phyloP scores from a whole-genome alignment of 2,888 invertebrate genomes.

The Apoda limacodes region DNA sequence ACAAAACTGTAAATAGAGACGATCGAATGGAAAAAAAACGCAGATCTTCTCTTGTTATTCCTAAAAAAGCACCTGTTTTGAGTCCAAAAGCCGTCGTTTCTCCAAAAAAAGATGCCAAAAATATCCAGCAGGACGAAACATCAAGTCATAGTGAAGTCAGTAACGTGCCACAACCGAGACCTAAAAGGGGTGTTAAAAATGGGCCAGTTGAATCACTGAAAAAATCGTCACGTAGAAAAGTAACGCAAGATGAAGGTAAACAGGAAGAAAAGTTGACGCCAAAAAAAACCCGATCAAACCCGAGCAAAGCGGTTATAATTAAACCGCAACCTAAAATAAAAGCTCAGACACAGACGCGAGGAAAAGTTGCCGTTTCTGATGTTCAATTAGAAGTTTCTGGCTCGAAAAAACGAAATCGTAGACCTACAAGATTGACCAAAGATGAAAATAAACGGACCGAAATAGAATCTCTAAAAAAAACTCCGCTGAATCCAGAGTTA shows the following conservation, averaged over 20 bases:
- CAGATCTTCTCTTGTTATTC: slow-evolving; percentile 28
- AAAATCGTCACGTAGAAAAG: not conserved
- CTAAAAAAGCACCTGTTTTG: slow-evolving; percentile 34
- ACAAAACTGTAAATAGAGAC: too few species aligned
- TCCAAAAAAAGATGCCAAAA: not conserved
- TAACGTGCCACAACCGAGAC: slow-evolving; percentile 2
- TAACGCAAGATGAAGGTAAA: slow-evolving; percentile 7
- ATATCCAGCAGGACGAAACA: not conserved
- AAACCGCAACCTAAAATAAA: too few species aligned
- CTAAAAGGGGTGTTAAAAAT: too few species aligned
- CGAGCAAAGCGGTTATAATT: slow-evolving; percentile 15
- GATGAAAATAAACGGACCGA: too few species aligned
- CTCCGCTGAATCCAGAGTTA: too few species aligned
- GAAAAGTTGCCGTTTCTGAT: too few species aligned
- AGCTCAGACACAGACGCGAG: too few species aligned
- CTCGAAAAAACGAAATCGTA: too few species aligned
- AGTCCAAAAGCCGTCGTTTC: slow-evolving; percentile 21
- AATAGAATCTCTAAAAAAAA: too few species aligned
- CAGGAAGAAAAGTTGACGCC: slow-evolving; percentile 13
- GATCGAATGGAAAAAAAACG: slow-evolving; percentile 28
- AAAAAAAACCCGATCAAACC: slow-evolving; percentile 21
- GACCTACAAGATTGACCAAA: too few species aligned
- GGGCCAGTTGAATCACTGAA: too few species aligned
- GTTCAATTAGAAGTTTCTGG: too few species aligned
- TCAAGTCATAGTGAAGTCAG: not conserved